phyloP scores from a whole-genome alignment of 2,113 vertebrate genomes.

The Sus scrofa region DNA sequence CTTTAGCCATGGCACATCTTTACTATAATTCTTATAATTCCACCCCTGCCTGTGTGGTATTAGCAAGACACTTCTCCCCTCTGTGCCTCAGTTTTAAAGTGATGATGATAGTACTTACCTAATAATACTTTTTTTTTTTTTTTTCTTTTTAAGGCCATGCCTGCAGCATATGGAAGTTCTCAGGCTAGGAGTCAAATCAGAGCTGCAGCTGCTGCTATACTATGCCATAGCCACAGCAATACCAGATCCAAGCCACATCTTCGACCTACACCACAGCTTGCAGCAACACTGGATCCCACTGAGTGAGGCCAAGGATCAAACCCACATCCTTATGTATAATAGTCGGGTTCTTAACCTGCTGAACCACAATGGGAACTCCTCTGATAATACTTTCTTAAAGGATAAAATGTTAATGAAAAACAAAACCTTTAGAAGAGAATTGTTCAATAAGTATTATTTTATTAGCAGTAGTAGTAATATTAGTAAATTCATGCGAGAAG shows the following conservation, averaged over 20 bases:
- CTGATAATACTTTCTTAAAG: not conserved
- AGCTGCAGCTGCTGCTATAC: too few species aligned
- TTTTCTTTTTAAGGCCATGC: too few species aligned
- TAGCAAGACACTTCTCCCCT: not conserved
- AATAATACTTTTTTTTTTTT: not conserved
- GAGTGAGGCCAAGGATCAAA: too few species aligned
- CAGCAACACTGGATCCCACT: too few species aligned
- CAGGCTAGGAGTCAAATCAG: too few species aligned
- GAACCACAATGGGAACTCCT: too few species aligned
- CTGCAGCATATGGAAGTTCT: too few species aligned
- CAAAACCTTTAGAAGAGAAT: not conserved
- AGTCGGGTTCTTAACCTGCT: too few species aligned
- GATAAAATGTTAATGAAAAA: not conserved
- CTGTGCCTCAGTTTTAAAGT: slow-evolving; percentile 46
- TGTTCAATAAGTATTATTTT: not conserved
- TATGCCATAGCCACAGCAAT: too few species aligned
- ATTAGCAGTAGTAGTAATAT: not conserved
- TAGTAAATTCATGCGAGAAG: not conserved
- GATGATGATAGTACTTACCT: not conserved
- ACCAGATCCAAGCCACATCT: too few species aligned
- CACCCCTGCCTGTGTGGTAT: not conserved
- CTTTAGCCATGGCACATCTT: not conserved
- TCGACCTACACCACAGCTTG: too few species aligned
- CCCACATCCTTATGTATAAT: too few species aligned
- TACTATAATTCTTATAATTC: not conserved